phyloP scores from a whole-genome alignment of 2,113 vertebrate species.

The Cyphomyrus plagiostoma region DNA sequence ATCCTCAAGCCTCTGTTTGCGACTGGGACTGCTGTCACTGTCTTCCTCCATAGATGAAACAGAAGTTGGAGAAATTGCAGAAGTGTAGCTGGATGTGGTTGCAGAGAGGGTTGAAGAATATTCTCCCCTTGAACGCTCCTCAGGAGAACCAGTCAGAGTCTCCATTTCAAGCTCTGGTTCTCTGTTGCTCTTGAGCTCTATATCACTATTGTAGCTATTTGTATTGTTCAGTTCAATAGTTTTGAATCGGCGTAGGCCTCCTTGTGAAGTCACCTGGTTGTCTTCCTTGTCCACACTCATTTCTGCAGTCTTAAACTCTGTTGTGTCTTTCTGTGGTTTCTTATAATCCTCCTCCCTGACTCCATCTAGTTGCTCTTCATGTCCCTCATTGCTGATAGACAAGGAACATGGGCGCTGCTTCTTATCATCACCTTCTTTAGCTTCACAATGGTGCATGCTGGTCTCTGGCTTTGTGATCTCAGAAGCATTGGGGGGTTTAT shows the following conservation, averaged over 20 bases:
- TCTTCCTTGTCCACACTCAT: slow-evolving; percentile 52
- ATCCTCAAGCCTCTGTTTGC: slow-evolving; percentile 84
- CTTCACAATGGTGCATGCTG: slow-evolving; percentile 61
- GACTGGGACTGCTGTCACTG: slow-evolving; percentile 95
- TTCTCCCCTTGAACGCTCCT: slow-evolving; percentile 88
- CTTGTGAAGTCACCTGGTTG: slow-evolving; percentile 73
- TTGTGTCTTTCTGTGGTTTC: slow-evolving; percentile 56
- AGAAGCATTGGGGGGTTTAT: slow-evolving; percentile 84
- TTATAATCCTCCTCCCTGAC: slow-evolving; percentile 66
- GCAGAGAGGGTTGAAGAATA: slow-evolving; percentile 91
- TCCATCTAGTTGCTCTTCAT: slow-evolving; percentile 77
- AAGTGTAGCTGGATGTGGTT: slow-evolving; percentile 89
- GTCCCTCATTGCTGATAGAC: slow-evolving; percentile 87
- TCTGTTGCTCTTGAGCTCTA: slow-evolving; percentile 74
- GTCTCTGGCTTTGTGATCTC: slow-evolving; percentile 88
- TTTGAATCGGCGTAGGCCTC: slow-evolving; percentile 88
- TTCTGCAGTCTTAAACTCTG: slow-evolving; percentile 73
- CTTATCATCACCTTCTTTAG: slow-evolving; percentile 64
- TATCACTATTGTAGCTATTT: slow-evolving; percentile 75
- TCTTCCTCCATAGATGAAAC: slow-evolving; percentile 96
- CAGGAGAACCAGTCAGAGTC: slow-evolving; percentile 89
- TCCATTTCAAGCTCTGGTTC: slow-evolving; percentile 98
- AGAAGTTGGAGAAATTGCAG: slow-evolving; percentile 89
- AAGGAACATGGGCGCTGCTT: slow-evolving; percentile 82
- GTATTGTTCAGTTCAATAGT: slow-evolving; percentile 96